phyloP scores from a whole-genome alignment of 2,888 invertebrate genomes.

The Eueremaeus valkanovi region DNA sequence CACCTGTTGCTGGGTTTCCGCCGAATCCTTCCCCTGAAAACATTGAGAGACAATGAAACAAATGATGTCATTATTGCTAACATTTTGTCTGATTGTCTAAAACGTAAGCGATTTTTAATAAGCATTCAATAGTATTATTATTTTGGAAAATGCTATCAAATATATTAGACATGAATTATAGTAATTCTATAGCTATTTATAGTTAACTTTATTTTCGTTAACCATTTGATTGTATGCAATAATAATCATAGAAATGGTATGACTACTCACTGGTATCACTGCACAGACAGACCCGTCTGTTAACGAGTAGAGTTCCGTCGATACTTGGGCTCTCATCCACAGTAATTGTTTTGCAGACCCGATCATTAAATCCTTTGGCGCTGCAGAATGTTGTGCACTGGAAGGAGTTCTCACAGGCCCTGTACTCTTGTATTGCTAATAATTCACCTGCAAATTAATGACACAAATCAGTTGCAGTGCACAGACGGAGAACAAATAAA shows the following conservation, averaged over 20 bases:
- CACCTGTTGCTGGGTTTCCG: constrained; percentile 41
- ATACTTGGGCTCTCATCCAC: constrained; percentile 40
- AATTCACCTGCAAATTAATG: constrained; percentile 1
- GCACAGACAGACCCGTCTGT: constrained; percentile 40
- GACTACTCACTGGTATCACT: constrained; percentile 39
- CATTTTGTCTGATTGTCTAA: not conserved
- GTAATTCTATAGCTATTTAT: too few relatives aligned
- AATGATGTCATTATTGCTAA: too few relatives aligned
- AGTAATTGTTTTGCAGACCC: constrained; percentile 40
- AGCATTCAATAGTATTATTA: not conserved
- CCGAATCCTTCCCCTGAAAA: constrained; percentile 36
- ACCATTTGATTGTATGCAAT: too few relatives aligned
- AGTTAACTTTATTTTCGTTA: too few relatives aligned
- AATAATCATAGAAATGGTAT: too few relatives aligned
- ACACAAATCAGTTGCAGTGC: not conserved
- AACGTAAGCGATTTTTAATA: not conserved
- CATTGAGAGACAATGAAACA: not conserved
- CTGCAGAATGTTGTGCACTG: constrained; percentile 39
- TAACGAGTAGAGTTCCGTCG: constrained; percentile 35
- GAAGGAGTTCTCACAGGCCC: constrained; percentile 40
- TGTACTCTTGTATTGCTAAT: constrained; percentile 38
- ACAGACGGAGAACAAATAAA: not conserved
- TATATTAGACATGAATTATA: too few relatives aligned
- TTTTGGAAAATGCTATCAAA: not conserved
- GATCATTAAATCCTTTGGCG: constrained; percentile 39